Base-by-base conservation (phyloP, 2,888 invertebrate genomes). In the Rugalucina vietnamica region DNA sequence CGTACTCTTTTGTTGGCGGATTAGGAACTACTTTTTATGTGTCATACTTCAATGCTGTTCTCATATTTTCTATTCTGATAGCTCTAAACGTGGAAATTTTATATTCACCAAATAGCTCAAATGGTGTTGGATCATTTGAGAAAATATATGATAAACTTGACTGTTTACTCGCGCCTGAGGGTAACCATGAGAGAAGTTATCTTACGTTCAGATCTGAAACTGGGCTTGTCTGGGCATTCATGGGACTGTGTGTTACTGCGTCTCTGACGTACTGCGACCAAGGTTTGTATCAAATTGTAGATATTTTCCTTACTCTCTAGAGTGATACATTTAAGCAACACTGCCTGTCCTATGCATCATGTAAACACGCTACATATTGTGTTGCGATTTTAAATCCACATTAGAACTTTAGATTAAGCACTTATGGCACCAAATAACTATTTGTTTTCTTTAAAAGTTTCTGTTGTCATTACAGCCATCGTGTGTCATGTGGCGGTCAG, bases 1-100 rank as follows among this genome's bases (percentile, higher is more conserved):
- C 88, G 60, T 92, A 92, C 79, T 91, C 91, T 10, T 90, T 91
- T 50, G 88, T 92, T 65, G 92, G 92, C 14, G 92, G 92, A 24
- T 84, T 92, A 2, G 92, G 93, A 4, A 92, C 93, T 34, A 93
- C 93, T 5, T 93, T 93, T 73, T 93, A 93, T 74, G 93, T 93
- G 24, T 92, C 92, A 12, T 93, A 93, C 86, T 92, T 92, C 86
- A 93, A 92, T 83, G 87, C 91, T 1, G 85, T 85, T 29, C 71
- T 92, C 34, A 90, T 92, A 10, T 92, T 91, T 75, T 65, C 86
- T 8, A 84, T 90, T 10, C 79, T 93, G 24, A 74, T 91, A 12
- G 76, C 85, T 43, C 88, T 92, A 65, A 89, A 85, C 36, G 74
- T 89, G 32, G 88, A 87, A 54, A 84, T 91, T 12, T 84, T 90